Conservation (phyloP, 1,140 invertebrate genomes). For the Kradibia gibbosae region DNA sequence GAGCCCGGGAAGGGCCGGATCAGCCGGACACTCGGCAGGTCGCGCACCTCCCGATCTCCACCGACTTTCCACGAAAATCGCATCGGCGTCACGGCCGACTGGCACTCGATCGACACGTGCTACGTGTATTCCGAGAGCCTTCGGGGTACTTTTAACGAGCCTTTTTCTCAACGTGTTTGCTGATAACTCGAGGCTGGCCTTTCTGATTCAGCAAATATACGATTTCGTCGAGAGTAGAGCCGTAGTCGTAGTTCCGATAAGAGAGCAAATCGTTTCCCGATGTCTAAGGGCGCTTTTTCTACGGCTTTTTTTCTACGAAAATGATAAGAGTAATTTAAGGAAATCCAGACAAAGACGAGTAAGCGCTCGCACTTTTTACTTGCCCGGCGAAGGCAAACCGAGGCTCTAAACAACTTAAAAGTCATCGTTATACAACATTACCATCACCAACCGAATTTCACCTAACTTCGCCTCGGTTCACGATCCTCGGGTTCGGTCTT, state of each 20-base stretch:
- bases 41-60: background rate
- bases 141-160: background rate
- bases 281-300: background rate
- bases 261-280: background rate
- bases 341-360: no score
- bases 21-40: slow-evolving; percentile 27
- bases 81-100: background rate
- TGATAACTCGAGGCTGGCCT: background rate
- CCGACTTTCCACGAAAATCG: background rate
- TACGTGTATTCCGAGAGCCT: background rate
- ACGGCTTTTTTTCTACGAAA: background rate
- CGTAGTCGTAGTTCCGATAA: background rate
- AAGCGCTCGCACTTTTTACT: no score
- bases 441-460: no score
- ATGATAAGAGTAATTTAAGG: background rate
- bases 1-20: background rate
- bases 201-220: slow-evolving; percentile 14
- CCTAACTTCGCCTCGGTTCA: no score
- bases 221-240: background rate
- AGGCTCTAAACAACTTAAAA: no score
- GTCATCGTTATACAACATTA: no score
- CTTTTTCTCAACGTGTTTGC: background rate
- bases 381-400: no score
- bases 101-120: slow-evolving; percentile 20
- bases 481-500: no score